Percentiles rank a stretch among this genome's conserved stretches.
phyloP scores from a whole-genome alignment of 2,113 vertebrate species.

The Catharus bicknelli region DNA sequence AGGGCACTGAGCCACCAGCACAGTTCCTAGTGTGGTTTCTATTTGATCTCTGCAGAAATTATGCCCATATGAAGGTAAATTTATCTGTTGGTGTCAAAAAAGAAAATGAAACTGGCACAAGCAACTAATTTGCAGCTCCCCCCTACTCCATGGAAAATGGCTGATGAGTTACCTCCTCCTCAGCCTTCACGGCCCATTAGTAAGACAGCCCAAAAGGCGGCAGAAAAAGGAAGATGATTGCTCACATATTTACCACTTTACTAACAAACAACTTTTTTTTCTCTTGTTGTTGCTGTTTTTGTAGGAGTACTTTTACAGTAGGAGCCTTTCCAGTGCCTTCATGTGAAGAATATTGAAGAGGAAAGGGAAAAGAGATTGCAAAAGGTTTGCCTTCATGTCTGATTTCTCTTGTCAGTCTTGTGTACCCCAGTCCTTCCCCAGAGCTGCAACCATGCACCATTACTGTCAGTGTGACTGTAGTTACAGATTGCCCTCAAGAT shows the following conservation, averaged over 20 bases:
- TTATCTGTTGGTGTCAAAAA: neutral
- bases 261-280: neutral
- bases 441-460: neutral
- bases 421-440: neutral
- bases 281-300: neutral
- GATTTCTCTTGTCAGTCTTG: neutral
- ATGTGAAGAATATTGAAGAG: neutral
- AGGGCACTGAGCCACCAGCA: neutral
- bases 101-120: neutral
- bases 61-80: neutral
- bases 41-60: neutral
- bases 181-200: conserved; percentile 38
- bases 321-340: neutral
- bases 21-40: neutral
- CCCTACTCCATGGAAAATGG: neutral
- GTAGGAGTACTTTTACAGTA: neutral
- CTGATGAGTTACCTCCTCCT: conserved; percentile 42
- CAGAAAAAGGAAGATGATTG: neutral
- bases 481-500: neutral
- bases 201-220: neutral
- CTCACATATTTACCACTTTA: conserved; percentile 3
- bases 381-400: conserved; percentile 7
- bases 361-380: neutral
- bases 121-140: neutral
- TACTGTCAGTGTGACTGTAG: neutral